A percentile compares a stretch with the other conserved stretches of the same genome.
Conservation (phyloP, 2,113 vertebrate genomes). For the Rhinolophus ferrumequinum region DNA sequence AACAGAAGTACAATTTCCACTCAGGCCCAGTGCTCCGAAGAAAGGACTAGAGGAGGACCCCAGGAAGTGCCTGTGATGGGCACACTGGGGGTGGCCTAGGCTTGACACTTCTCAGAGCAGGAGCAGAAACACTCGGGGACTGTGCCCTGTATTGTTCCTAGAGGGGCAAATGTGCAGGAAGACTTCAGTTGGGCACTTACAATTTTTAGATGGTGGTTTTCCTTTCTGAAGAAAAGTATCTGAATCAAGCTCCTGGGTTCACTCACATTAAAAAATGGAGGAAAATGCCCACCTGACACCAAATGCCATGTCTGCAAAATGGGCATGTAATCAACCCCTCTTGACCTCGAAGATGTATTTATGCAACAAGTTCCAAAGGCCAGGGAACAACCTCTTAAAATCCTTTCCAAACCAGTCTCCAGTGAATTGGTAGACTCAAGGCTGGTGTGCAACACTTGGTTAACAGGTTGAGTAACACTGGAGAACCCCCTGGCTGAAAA, state of each 20-base stretch:
- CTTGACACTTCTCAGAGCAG: background rate
- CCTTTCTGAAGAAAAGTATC: background rate
- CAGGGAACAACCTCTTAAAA: background rate
- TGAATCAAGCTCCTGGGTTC: background rate
- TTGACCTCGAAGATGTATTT: background rate
- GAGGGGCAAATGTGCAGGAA: background rate
- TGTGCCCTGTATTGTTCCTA: background rate
- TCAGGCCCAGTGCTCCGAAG: background rate
- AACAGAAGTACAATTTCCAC: background rate
- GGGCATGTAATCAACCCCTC: background rate
- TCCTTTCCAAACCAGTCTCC: background rate
- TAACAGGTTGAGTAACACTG: background rate
- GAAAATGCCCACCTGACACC: background rate
- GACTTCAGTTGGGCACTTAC: background rate
- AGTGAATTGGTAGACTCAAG: background rate
- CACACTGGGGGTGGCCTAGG: background rate
- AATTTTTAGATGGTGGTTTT: background rate
- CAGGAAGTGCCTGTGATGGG: background rate
- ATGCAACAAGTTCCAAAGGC: background rate
- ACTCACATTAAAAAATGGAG: background rate
- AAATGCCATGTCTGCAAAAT: fast-evolving
- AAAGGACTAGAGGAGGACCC: background rate
- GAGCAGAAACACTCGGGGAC: background rate
- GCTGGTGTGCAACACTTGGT: background rate
- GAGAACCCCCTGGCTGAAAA: background rate